Evolutionary conservation across 2,113 vertebrate species (phyloP), one percentile per base, ranked within the genome.

Genomic region (Pogonocichla stellata): DNA sequence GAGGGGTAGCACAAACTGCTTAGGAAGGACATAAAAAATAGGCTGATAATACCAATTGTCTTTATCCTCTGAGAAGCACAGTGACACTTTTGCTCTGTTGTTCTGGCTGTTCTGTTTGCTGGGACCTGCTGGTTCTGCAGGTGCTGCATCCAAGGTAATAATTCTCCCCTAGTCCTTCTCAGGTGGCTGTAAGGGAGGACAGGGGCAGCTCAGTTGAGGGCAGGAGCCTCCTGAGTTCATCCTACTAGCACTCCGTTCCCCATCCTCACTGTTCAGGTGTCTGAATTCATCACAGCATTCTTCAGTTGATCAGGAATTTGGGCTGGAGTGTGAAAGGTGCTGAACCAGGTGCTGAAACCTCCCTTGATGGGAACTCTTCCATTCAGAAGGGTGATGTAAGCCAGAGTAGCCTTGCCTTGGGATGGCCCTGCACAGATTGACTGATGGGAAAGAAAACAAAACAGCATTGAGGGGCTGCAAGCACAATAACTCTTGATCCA

Each of bases 221-320:
- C 51, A 60, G 0, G 1, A 58, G 19, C 80, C 47, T 42, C 36
- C 45, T 10, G 1, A 6, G 5, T 3, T 67, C 14, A 22, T 61
- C 31, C 40, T 58, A 12, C 74, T 92, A 25, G 18, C 20, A 3
- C 56, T 80, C 10, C 31, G 47, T 38, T 43, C 67, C 56, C 36
- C 10, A 2, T 45, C 83, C 86, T 98, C 98, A 1, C 86, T 80
- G 31, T 98, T 97, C 82, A 98, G 88, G 40, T 94, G 66, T 58
- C 93, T 20, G 38, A 98, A 98, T n/a, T 98, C 98, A 57, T 98
- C 97, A 6, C 95, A 98, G 72, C 95, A 97, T 38, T 98, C 98
- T 8, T 98, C 98, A 1, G 53, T 4, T 47, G 66, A n/a, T 48
- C 64, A 18, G 70, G 45, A 88, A 23, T 19, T 20, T 51, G 75